phyloP scores from a whole-genome alignment of 2,888 invertebrate species.

The Cylloceria caligata region DNA sequence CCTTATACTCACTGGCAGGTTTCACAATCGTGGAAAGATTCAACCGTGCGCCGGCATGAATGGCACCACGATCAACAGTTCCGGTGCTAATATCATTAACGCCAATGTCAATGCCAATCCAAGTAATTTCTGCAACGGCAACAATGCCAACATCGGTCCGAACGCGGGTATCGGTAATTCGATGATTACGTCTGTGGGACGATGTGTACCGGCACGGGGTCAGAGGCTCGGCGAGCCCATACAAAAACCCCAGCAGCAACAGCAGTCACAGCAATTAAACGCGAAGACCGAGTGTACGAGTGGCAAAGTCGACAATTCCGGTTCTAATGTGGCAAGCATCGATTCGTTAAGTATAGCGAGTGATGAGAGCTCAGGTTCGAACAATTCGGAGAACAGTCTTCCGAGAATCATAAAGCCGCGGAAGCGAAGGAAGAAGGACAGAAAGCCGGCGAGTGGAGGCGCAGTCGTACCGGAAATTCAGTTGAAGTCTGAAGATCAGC shows the following conservation, averaged over 20 bases:
- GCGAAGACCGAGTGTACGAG: constrained; percentile 83
- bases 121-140: constrained; percentile 78
- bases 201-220: constrained; percentile 71
- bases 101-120: constrained; percentile 64
- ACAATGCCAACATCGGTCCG: constrained; percentile 73
- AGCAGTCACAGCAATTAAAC: constrained; percentile 76
- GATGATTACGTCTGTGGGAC: constrained; percentile 80
- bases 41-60: constrained; percentile 72
- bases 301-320: constrained; percentile 70
- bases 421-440: constrained; percentile 95
- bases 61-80: constrained; percentile 54
- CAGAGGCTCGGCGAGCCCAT: constrained; percentile 59
- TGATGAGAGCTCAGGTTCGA: constrained; percentile 90
- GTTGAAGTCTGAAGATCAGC: constrained; percentile 74
- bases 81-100: constrained; percentile 46
- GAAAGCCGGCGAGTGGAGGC: constrained; percentile 87
- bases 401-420: constrained; percentile 96
- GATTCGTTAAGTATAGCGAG: constrained; percentile 91
- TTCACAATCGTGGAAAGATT: constrained; percentile 86
- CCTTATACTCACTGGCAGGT: constrained; percentile 90
- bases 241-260: constrained; percentile 62
- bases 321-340: constrained; percentile 86
- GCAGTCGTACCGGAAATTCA: constrained; percentile 70
- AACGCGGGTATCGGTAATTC: constrained; percentile 57
- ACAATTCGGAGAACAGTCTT: constrained; percentile 90